These are phyloP conservation scores for Leptobrachium leishanense DNA, from an alignment of 2,113 vertebrate genomes.

Conservation along the genomic window DNA sequence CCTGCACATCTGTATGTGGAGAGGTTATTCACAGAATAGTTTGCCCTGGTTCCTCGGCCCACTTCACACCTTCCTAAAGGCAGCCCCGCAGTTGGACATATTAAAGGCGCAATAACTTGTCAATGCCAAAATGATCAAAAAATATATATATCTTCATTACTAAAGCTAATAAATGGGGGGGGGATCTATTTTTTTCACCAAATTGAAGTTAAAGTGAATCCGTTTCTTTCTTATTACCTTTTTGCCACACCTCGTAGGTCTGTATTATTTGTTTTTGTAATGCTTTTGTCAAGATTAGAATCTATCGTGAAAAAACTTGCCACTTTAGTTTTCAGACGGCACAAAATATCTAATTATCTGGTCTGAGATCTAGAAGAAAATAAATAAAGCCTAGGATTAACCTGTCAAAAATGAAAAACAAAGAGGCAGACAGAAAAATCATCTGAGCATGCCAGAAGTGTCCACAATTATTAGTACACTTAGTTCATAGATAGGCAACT, in stretches of 20 bases:
- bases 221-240: background rate
- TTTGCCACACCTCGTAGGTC: background rate
- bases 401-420: slow-evolving; percentile 29
- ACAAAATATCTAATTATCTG: slow-evolving; percentile 1
- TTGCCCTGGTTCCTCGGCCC: too few species aligned
- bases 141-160: too few species aligned
- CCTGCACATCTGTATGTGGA: too few species aligned
- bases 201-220: too few species aligned
- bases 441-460: slow-evolving; percentile 4
- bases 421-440: slow-evolving; percentile 23
- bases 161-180: too few species aligned
- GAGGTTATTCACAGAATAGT: too few species aligned
- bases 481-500: background rate
- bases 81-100: too few species aligned
- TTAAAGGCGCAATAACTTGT: too few species aligned
- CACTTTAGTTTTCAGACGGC: background rate
- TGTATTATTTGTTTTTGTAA: background rate
- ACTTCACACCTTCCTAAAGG: too few species aligned
- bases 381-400: slow-evolving; percentile 28
- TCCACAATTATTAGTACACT: background rate
- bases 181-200: too few species aligned
- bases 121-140: too few species aligned
- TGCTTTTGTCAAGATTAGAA: background rate
- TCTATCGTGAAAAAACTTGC: slow-evolving; percentile 18
- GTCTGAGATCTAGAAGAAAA: slow-evolving; percentile 9